phyloP scores from a whole-genome alignment of 2,113 vertebrate genomes.

The Paradisaea rubra region DNA sequence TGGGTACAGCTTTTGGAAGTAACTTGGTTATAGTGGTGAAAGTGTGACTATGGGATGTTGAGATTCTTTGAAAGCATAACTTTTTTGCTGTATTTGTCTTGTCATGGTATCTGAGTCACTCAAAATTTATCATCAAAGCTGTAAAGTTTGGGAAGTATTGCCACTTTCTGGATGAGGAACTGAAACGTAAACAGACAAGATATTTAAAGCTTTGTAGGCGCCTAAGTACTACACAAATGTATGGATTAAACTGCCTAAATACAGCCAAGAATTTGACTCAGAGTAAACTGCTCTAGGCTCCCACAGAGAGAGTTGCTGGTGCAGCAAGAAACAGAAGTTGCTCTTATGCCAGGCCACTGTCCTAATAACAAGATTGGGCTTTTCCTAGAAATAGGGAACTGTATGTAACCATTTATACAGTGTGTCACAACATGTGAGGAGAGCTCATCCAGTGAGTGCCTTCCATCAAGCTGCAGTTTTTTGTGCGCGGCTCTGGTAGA shows the following conservation, averaged over 20 bases:
- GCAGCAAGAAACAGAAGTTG: not conserved
- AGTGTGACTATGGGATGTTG: not conserved
- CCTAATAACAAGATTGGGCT: not conserved
- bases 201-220: not conserved
- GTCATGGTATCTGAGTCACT: not conserved
- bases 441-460: not conserved
- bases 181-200: not conserved
- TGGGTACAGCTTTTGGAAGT: not conserved
- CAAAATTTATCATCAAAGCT: not conserved
- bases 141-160: not conserved
- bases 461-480: not conserved
- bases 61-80: not conserved
- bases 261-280: not conserved
- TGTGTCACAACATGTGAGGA: not conserved
- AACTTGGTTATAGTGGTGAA: not conserved
- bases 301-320: not conserved
- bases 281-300: not conserved
- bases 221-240: not conserved
- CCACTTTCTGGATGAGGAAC: not conserved
- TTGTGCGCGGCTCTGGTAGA: not conserved
- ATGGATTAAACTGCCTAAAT: not conserved
- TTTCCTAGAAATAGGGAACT: not conserved
- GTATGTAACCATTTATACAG: not conserved
- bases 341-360: not conserved
- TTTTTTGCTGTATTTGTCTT: not conserved